Percentiles rank a stretch among this genome's conserved stretches.
Evolutionary conservation across 2,113 vertebrate genomes (phyloP).

Genomic region (Corvus moneduloides): DNA sequence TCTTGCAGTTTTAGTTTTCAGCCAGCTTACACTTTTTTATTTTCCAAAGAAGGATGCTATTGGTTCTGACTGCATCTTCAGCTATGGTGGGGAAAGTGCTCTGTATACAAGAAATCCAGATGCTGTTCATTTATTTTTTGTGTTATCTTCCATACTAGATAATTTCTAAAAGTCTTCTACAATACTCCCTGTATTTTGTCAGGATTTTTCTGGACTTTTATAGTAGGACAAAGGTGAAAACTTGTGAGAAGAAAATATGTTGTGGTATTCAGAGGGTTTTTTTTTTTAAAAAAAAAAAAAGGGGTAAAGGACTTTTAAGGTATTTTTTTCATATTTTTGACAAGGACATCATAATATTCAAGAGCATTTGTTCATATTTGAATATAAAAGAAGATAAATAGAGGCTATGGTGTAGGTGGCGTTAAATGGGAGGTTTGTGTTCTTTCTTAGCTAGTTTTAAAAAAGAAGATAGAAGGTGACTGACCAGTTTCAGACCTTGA

Average conservation of each 20-base stretch:
- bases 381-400: not conserved
- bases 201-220: not conserved
- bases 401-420: not conserved
- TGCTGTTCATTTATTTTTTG: not conserved
- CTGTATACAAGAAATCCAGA: not conserved
- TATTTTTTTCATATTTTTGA: not conserved
- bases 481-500: not conserved
- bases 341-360: not conserved
- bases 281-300: not conserved
- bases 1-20: not conserved
- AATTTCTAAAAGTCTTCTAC: not conserved
- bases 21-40: not conserved
- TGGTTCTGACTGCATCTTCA: not conserved
- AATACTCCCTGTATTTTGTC: not conserved
- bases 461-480: not conserved
- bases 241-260: not conserved
- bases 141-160: not conserved
- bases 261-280: not conserved
- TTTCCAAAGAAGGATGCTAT: not conserved
- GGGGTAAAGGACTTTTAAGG: rapidly evolving
- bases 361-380: not conserved
- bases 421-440: rapidly evolving
- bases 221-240: not conserved
- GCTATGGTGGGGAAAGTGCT: rapidly evolving
- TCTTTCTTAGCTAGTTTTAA: not conserved